phyloP scores from a whole-genome alignment of 2,888 invertebrate species.

The Hemicrepidius hirtus region DNA sequence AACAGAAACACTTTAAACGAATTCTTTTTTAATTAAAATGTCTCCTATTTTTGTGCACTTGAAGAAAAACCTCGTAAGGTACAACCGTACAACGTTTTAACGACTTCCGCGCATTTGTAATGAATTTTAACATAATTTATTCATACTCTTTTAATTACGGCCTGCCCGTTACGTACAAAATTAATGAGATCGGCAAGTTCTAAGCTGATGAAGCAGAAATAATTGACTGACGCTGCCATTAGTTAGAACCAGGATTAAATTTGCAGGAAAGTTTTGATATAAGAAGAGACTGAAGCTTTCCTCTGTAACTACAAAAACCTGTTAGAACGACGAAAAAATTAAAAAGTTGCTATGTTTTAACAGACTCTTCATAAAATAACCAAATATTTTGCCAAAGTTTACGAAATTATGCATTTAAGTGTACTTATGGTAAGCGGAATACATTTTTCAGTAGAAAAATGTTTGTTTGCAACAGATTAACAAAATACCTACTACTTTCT shows the following conservation, averaged over 20 bases:
- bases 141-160: conserved; percentile 62
- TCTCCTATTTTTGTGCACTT: conserved; percentile 9
- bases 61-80: conserved; percentile 22
- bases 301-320: conserved; percentile 34
- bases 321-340: conserved; percentile 36
- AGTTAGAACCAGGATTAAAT: conserved; percentile 50
- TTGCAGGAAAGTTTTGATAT: conserved; percentile 42
- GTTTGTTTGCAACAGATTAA: not conserved
- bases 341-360: conserved; percentile 31
- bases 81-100: conserved; percentile 37
- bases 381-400: not conserved
- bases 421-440: too few relatives aligned
- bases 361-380: conserved; percentile 10
- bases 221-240: conserved; percentile 56
- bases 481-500: too few relatives aligned
- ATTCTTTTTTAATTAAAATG: conserved; percentile 15
- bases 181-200: conserved; percentile 60
- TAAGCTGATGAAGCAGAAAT: conserved; percentile 56
- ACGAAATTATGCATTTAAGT: not conserved
- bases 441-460: too few relatives aligned
- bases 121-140: conserved; percentile 61
- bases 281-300: conserved; percentile 33
- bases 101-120: conserved; percentile 55
- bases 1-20: not conserved
- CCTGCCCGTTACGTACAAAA: conserved; percentile 57